Evolutionary conservation across 2,797 vertebrate genomes (phyloP).

Genomic region (Pangasius krempfi): DNA sequence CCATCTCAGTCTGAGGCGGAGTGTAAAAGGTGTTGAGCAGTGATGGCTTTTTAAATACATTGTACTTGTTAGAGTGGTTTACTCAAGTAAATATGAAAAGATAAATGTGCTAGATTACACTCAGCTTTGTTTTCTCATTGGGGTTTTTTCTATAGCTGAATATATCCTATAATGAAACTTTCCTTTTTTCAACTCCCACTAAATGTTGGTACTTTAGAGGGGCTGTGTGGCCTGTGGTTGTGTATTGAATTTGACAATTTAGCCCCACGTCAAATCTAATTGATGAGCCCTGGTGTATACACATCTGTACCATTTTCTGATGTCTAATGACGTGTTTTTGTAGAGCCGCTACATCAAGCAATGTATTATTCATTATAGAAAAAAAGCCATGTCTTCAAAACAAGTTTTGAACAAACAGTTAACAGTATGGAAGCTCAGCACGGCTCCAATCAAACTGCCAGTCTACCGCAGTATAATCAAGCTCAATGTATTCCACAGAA

Average conservation of each 20-base stretch:
- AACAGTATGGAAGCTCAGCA: slow-evolving; percentile 27
- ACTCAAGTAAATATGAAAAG: not conserved
- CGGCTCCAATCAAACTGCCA: slow-evolving; percentile 34
- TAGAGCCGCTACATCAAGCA: slow-evolving; percentile 6
- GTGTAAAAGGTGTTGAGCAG: not conserved
- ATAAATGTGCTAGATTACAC: not conserved
- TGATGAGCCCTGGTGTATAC: not conserved
- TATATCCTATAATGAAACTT: not conserved
- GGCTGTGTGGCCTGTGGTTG: not conserved
- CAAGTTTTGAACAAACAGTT: slow-evolving; percentile 4
- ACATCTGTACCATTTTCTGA: not conserved
- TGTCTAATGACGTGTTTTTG: not conserved
- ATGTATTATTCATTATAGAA: slow-evolving; percentile 22
- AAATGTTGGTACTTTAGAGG: not conserved
- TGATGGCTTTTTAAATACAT: not conserved
- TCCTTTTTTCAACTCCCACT: not conserved
- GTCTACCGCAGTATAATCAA: slow-evolving; percentile 19
- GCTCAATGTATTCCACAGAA: not conserved
- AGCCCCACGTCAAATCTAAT: not conserved
- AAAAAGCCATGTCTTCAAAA: slow-evolving; percentile 1
- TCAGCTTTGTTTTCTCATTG: not conserved
- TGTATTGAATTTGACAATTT: not conserved
- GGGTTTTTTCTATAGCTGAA: not conserved
- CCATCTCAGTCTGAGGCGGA: not conserved
- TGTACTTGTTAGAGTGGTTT: not conserved